These are phyloP conservation scores for Anas platyrhynchos DNA, from an alignment of 2,113 vertebrate species.

Conservation along the genomic window DNA sequence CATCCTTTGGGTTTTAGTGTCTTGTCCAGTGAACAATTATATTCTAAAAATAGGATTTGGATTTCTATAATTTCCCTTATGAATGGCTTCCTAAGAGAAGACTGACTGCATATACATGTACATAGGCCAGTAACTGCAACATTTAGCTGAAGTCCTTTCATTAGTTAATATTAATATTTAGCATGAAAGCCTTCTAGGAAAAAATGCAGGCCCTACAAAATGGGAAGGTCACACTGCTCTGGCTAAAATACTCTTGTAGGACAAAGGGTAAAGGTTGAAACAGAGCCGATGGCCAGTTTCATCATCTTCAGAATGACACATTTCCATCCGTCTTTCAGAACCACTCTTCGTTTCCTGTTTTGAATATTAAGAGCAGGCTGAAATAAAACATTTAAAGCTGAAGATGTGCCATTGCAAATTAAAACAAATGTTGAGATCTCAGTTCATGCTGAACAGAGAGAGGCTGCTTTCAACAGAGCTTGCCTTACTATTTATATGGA, in stretches of 20 bases:
- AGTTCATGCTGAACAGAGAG: not conserved
- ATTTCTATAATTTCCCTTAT: not conserved
- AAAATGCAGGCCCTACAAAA: not conserved
- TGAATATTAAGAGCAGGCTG: not conserved
- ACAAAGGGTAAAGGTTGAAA: not conserved
- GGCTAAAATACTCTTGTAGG: not conserved
- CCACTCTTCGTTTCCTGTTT: not conserved
- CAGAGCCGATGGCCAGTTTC: not conserved
- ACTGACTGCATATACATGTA: not conserved
- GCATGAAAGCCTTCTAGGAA: not conserved
- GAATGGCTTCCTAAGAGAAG: not conserved
- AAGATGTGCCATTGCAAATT: not conserved
- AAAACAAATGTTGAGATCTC: conserved; percentile 7
- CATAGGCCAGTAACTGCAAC: not conserved
- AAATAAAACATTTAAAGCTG: conserved; percentile 1
- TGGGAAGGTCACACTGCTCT: not conserved
- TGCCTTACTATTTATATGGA: not conserved
- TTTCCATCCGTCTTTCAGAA: not conserved
- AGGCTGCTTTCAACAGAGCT: not conserved
- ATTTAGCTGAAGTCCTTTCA: not conserved
- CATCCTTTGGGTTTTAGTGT: not conserved
- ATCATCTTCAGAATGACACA: not conserved
- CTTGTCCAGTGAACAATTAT: not conserved
- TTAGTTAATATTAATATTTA: not conserved
- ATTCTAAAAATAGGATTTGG: not conserved